A percentile compares a stretch with the other conserved stretches of the same genome.
phyloP scores from a whole-genome alignment of 2,113 vertebrate species.

The Daphoenositta chrysoptera region DNA sequence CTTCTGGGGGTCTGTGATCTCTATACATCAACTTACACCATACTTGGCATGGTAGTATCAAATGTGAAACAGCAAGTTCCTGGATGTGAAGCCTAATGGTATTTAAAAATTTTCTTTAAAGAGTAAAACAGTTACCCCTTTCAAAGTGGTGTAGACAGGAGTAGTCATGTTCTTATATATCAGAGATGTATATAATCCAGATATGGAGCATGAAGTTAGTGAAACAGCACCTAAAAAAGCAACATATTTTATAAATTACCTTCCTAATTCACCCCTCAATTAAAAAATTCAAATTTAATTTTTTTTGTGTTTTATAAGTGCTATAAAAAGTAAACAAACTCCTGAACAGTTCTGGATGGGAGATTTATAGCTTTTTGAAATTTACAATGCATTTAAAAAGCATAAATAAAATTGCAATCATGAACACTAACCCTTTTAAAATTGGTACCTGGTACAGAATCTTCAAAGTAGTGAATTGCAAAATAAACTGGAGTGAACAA shows the following conservation, averaged over 20 bases:
- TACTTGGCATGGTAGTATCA: background rate
- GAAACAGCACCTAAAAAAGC: constrained; percentile 75
- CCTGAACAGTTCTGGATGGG: background rate
- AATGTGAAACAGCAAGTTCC: constrained; percentile 10
- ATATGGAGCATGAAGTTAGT: constrained; percentile 79
- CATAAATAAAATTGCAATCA: background rate
- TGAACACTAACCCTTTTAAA: background rate
- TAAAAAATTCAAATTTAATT: background rate
- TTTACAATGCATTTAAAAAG: background rate
- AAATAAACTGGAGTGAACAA: background rate
- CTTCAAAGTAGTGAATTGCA: background rate
- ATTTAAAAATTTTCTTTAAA: background rate
- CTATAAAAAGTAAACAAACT: background rate
- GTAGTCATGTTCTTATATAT: constrained; percentile 91
- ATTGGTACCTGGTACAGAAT: background rate
- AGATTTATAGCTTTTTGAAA: background rate
- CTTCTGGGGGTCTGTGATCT: constrained; percentile 11
- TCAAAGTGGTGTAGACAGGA: constrained; percentile 90
- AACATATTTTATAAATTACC: background rate
- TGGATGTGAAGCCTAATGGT: background rate
- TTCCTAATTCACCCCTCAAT: background rate
- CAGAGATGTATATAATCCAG: constrained; percentile 89
- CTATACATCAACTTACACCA: background rate
- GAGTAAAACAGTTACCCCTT: constrained; percentile 82
- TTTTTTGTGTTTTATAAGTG: background rate